A percentile compares a stretch with the other conserved stretches of the same genome.
These are phyloP conservation scores for Gobius niger DNA, from an alignment of 2,113 vertebrate species.

Conservation along the genomic window DNA sequence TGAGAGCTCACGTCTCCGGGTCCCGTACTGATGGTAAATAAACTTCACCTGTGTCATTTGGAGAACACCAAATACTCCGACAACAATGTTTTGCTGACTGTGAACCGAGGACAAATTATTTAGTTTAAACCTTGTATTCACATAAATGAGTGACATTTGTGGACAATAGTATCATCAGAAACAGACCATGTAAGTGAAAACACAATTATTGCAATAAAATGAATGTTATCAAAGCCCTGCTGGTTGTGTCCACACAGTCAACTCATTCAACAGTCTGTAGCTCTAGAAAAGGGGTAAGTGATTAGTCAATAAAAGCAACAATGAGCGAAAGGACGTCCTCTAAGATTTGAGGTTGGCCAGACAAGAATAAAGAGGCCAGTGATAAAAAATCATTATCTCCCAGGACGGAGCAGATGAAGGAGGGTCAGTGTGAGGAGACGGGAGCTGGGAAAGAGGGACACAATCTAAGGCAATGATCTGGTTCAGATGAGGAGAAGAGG, in stretches of 20 bases:
- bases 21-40: too few species aligned
- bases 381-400: constrained; percentile 53
- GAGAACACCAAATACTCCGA: too few species aligned
- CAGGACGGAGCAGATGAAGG: constrained; percentile 12
- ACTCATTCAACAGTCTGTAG: neutral
- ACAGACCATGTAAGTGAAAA: constrained; percentile 11
- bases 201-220: constrained; percentile 15
- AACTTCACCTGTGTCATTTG: too few species aligned
- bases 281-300: neutral
- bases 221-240: constrained; percentile 11
- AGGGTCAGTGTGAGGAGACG: constrained; percentile 22
- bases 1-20: too few species aligned
- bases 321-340: constrained; percentile 31
- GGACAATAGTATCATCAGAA: constrained; percentile 3
- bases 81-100: neutral
- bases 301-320: constrained; percentile 49
- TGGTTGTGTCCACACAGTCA: neutral
- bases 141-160: constrained; percentile 16
- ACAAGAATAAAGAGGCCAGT: constrained; percentile 29
- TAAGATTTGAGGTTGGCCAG: constrained; percentile 45
- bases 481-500: constrained; percentile 24
- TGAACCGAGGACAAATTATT: constrained; percentile 38
- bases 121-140: constrained; percentile 23
- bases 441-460: constrained; percentile 16
- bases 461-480: constrained; percentile 32